These are phyloP conservation scores for Epinotia ramella DNA, from an alignment of 2,888 invertebrate species.

Conservation along the genomic window DNA sequence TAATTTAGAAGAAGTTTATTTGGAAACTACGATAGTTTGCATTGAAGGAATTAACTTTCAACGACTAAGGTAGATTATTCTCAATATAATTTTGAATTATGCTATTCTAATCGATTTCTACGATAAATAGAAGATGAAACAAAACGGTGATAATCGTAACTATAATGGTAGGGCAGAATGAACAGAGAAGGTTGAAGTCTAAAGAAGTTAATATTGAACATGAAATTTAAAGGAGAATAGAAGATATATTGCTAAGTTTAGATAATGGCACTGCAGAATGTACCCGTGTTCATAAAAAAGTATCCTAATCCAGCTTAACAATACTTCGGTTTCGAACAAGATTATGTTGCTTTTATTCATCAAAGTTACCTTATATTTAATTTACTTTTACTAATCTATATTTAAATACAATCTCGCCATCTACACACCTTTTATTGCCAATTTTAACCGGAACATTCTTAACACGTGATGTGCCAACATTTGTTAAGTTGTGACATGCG, in stretches of 20 bases:
- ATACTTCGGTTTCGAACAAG: constrained; percentile 77
- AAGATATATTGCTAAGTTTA: constrained; percentile 71
- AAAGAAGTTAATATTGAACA: constrained; percentile 23
- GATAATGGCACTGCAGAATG: constrained; percentile 83
- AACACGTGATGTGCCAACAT: constrained; percentile 76
- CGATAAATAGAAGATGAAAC: constrained; percentile 63
- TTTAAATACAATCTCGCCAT: constrained; percentile 67
- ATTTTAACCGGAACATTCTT: constrained; percentile 62
- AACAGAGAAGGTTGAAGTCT: constrained; percentile 27
- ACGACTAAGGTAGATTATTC: constrained; percentile 71
- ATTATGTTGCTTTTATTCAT: constrained; percentile 72
- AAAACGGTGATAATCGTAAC: constrained; percentile 20
- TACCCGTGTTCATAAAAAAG: constrained; percentile 82
- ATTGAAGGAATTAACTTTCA: constrained; percentile 70
- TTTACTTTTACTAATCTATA: constrained; percentile 62
- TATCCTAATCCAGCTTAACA: constrained; percentile 79
- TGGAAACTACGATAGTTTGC: constrained; percentile 78
- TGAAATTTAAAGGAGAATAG: constrained; percentile 66
- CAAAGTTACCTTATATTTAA: constrained; percentile 68
- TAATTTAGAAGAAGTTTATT: constrained; percentile 82
- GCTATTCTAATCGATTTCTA: constrained; percentile 78
- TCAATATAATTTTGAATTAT: constrained; percentile 76
- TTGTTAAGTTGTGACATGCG: constrained; percentile 83
- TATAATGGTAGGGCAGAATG: constrained; percentile 39
- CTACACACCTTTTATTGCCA: constrained; percentile 77